Conservation (phyloP, 2,888 invertebrate species). For the Erpobdella octoculata region DNA sequence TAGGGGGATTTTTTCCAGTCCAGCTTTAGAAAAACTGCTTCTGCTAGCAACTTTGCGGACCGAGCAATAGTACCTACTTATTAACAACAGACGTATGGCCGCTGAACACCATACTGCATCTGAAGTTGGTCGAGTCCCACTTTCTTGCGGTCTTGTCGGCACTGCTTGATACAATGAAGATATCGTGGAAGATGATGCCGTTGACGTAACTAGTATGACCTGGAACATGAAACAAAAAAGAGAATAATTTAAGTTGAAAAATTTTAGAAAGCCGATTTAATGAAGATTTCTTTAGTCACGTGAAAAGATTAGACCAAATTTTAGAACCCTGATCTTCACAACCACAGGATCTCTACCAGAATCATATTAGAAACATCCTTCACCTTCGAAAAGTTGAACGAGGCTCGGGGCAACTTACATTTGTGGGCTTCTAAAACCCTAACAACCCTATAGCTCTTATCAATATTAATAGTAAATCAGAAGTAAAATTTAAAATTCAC, state of each 20-base stretch:
- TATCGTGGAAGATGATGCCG: conserved; percentile 53
- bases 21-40: too few species aligned
- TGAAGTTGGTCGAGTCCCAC: conserved; percentile 55
- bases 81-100: conserved; percentile 54
- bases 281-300: neutral
- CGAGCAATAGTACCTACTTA: conserved; percentile 38
- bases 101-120: conserved; percentile 52
- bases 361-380: too few species aligned
- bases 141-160: conserved; percentile 55
- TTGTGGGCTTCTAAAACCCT: too few species aligned
- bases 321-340: neutral
- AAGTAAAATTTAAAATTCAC: too few species aligned
- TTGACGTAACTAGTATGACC: conserved; percentile 55
- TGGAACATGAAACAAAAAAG: neutral
- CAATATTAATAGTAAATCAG: too few species aligned
- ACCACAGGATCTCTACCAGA: too few species aligned
- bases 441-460: too few species aligned
- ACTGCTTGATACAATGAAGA: conserved; percentile 54
- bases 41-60: too few species aligned
- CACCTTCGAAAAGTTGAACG: too few species aligned
- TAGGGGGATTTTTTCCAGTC: neutral
- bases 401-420: too few species aligned
- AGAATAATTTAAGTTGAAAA: neutral
- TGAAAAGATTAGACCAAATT: neutral
- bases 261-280: neutral